Evolutionary conservation across 2,113 vertebrate genomes (phyloP), one percentile per base, ranked within the genome.

Genomic region (Miniopterus natalensis): DNA sequence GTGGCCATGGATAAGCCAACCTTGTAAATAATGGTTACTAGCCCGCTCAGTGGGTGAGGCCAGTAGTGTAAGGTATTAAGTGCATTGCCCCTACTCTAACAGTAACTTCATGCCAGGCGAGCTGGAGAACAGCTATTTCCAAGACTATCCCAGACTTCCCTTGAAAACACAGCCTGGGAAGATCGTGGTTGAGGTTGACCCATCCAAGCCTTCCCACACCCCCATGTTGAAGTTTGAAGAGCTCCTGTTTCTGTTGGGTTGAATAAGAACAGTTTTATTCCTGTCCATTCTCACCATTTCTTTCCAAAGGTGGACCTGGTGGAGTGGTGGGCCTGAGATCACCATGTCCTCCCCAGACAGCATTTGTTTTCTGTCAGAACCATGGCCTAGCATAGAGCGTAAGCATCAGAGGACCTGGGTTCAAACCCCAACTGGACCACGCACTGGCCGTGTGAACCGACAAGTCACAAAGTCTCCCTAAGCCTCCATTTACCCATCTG

Each of bases 1-100:
- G 79, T 65, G 79, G 75, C 86, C 79, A 9, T 87, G 94, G 94
- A 65, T 94, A 84, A 95, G 49, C 84, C 63, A 93, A 42, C 59
- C 92, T 66, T 80, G 84, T 91, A 66, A 95, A 90, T 79, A 92
- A 94, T 15, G 8, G 36, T 75, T 18, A 74, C 74, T 20, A 15
- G 55, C 66, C 79, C 15, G 18, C 63, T 71, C 18, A 2, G 9
- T 25, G 47, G 65, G 59, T 1, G 17, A 79, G 55, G 77, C 65
- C 31, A 23, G 61, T 27, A 20, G 55, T 0, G 0, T 6, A 18
- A 31, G 1, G 12, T 17, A 18, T 75, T 17, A 27, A 77, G 31
- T 49, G 7, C n/a, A 29, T 45, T 45, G 2, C 29, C 29, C 45
- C 36, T 36, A 17, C 42, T 71, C 57, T 59, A 53, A 74, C 81